Conservation (phyloP, 2,113 vertebrate species). For the Dromaius novaehollandiae region DNA sequence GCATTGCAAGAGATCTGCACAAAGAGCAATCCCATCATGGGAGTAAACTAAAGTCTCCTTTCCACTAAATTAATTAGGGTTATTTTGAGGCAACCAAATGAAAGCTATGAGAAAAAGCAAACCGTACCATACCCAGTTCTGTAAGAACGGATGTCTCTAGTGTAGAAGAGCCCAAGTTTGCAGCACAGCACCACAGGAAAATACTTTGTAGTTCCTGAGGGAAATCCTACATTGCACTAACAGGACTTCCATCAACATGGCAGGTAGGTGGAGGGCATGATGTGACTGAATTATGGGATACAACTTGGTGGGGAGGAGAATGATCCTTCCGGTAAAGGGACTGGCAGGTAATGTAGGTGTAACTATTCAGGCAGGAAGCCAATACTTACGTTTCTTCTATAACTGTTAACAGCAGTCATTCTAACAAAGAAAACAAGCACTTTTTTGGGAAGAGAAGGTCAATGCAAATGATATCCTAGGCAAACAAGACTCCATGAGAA, state of each 20-base stretch:
- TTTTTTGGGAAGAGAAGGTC: not conserved
- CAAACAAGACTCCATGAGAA: not conserved
- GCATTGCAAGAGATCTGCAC: constrained; percentile 38
- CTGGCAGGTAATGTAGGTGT: not conserved
- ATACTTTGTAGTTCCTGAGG: not conserved
- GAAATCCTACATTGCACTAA: not conserved
- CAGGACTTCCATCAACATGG: not conserved
- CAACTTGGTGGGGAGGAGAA: not conserved
- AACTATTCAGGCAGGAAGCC: not conserved
- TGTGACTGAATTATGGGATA: not conserved
- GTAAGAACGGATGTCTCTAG: not conserved
- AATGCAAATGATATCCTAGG: not conserved
- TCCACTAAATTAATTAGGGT: constrained; percentile 46
- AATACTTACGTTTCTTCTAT: not conserved
- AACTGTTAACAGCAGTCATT: not conserved
- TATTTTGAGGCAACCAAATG: constrained; percentile 33
- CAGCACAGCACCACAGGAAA: not conserved
- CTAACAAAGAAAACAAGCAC: not conserved
- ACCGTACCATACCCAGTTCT: not conserved
- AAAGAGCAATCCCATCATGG: constrained; percentile 54
- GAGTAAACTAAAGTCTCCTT: constrained; percentile 28
- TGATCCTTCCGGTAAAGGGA: not conserved
- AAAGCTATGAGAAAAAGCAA: not conserved
- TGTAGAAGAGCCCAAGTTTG: not conserved
- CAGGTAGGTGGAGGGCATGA: not conserved